Percentiles rank a stretch among this genome's conserved stretches.
Evolutionary conservation across 2,888 invertebrate species (phyloP).

Genomic region (Ornithoptera alexandrae): DNA sequence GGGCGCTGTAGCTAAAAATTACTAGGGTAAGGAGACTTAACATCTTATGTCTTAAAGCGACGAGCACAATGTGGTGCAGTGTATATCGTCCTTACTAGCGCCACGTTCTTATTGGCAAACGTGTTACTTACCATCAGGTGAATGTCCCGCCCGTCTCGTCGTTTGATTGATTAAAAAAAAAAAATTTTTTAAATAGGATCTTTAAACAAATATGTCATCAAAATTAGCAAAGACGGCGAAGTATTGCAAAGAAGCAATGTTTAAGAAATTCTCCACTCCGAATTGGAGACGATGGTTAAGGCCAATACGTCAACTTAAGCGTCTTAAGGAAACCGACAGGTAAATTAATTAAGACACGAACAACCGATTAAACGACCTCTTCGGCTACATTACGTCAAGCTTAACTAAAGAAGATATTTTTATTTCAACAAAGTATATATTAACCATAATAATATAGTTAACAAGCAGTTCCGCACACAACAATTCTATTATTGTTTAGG

Average conservation of each 20-base stretch:
- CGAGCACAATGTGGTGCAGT: too few relatives aligned
- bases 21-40: too few relatives aligned
- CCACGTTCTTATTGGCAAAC: too few relatives aligned
- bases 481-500: background rate
- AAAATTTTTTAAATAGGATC: background rate
- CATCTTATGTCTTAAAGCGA: too few relatives aligned
- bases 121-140: too few relatives aligned
- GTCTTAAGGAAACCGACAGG: slow-evolving; percentile 27
- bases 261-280: slow-evolving; percentile 16
- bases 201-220: background rate
- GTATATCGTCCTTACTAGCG: too few relatives aligned
- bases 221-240: background rate
- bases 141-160: too few relatives aligned
- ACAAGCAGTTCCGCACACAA: background rate
- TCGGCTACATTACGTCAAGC: slow-evolving; percentile 6
- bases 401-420: slow-evolving; percentile 5
- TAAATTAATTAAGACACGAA: slow-evolving; percentile 27
- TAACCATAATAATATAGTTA: background rate
- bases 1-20: too few relatives aligned
- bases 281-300: slow-evolving; percentile 20
- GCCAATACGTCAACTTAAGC: slow-evolving; percentile 20
- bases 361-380: slow-evolving; percentile 25
- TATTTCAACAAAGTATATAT: background rate
- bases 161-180: too few relatives aligned
- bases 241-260: slow-evolving; percentile 22